A percentile compares a stretch with the other conserved stretches of the same genome.
Evolutionary conservation across 2,888 invertebrate genomes (phyloP).

Genomic region (Cosmia pyralina): DNA sequence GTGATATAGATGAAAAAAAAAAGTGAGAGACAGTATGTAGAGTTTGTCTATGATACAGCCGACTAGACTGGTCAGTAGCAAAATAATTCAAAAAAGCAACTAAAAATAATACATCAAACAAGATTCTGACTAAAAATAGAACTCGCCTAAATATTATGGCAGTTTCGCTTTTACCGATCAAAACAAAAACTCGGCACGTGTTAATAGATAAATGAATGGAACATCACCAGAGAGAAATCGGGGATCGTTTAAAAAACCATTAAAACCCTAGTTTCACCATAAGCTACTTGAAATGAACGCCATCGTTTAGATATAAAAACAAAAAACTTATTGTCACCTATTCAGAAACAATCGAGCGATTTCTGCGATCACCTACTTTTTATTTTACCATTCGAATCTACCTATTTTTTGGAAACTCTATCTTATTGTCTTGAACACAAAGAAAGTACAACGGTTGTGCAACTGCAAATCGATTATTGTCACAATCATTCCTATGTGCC

Average conservation of each 20-base stretch:
- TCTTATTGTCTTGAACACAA: constrained; percentile 56
- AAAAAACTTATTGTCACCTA: constrained; percentile 88
- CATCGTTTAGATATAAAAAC: constrained; percentile 76
- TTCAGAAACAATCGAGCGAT: constrained; percentile 85
- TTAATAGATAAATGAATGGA: constrained; percentile 63
- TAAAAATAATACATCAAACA: constrained; percentile 11
- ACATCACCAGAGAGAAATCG: constrained; percentile 72
- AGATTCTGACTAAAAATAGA: constrained; percentile 1
- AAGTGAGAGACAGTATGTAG: too few relatives aligned
- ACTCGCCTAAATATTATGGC: constrained; percentile 17
- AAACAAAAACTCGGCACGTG: constrained; percentile 48
- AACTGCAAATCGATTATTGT: constrained; percentile 49
- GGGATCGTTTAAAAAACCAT: constrained; percentile 84
- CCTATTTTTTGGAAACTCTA: constrained; percentile 34
- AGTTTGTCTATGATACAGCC: not conserved
- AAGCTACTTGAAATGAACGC: constrained; percentile 87
- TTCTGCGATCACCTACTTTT: constrained; percentile 74
- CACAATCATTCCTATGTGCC: constrained; percentile 40
- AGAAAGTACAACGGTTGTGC: constrained; percentile 14
- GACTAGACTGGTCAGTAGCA: not conserved
- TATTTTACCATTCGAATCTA: not conserved
- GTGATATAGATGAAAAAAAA: too few relatives aligned
- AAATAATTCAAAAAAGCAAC: constrained; percentile 1
- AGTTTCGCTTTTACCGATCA: constrained; percentile 40
- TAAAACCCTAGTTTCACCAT: constrained; percentile 82